Conservation (phyloP, 2,888 invertebrate genomes). For the Stratiomys singularior region DNA sequence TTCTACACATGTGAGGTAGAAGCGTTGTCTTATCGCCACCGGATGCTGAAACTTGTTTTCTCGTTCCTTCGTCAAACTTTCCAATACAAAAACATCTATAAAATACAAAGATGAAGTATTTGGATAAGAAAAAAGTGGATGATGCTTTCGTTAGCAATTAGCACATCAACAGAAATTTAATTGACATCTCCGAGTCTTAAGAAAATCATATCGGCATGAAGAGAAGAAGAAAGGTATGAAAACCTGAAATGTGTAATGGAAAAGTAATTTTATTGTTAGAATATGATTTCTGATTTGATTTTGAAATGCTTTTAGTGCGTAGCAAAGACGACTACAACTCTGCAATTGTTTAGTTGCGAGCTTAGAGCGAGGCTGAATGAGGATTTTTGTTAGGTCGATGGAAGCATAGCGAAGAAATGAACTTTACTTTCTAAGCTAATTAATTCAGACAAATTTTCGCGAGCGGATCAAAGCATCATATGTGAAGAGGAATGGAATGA, state of each 20-base stretch:
- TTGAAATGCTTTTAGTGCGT: too few relatives aligned
- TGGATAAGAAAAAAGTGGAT: neutral
- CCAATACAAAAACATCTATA: neutral
- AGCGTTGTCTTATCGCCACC: neutral
- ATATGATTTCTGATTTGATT: too few relatives aligned
- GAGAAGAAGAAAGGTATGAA: neutral
- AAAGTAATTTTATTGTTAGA: too few relatives aligned
- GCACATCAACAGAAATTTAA: conserved; percentile 1
- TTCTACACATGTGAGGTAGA: neutral
- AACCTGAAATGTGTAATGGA: neutral
- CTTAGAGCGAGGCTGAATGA: too few relatives aligned
- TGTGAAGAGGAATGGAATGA: too few relatives aligned
- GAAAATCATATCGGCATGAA: neutral
- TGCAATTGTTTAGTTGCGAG: too few relatives aligned
- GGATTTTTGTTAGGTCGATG: too few relatives aligned
- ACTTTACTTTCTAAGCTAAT: too few relatives aligned
- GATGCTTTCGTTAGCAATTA: conserved; percentile 3
- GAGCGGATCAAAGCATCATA: too few relatives aligned
- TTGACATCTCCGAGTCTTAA: neutral
- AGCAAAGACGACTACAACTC: too few relatives aligned
- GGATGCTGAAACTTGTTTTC: conserved; percentile 3
- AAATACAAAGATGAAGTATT: neutral
- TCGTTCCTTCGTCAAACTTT: neutral
- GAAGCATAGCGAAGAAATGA: too few relatives aligned
- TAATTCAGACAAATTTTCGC: too few relatives aligned